Base-by-base conservation (phyloP, 2,797 vertebrate species). In the Artibeus jamaicensis region DNA sequence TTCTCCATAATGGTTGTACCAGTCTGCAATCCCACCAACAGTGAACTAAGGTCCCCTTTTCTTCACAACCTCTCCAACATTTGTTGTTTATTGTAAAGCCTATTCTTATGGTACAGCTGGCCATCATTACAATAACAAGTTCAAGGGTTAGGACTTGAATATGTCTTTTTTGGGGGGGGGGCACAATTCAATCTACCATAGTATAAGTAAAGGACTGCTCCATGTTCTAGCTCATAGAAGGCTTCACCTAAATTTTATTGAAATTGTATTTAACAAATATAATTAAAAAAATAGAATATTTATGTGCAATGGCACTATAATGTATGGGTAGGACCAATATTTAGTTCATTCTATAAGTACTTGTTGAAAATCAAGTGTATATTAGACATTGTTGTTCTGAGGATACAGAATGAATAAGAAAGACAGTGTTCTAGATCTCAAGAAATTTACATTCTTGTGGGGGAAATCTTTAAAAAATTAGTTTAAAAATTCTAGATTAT, bases 201-300 rank as follows among this genome's bases (percentile, higher is more conserved):
- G n/a, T 22, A 10, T 77, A n/a, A 50, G 74, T 77, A 77, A 22
- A 50, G 6, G 46, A 34, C 19, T 53, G 11, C 6, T 50, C 14
- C 18, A 50, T 22, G 11, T 34, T 77, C 19, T 65, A 50, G 74
- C 10, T 77, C 74, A 53, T 22, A 86, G 26, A 32, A 86, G 19
- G 9, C 11, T 79, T 73, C 6, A 68, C 57, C 26, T 34, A 21
- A 86, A 70, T 32, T 65, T 48, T 82, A 44, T 12, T 46, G 24
- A 78, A 55, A 44, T 9, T 5, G 29, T 89, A 39, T 68, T 44
- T 32, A 42, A 42, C 2, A 32, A 81, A 37, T 46, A 71, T 39
- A 91, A 89, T 46, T 84, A 84, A 91, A 95, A 91, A 95, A 62
- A 79, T 24, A 48, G 1, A 29, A 76, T 39, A 67, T 78, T 68